Base-by-base conservation (phyloP, 2,797 vertebrate species). In the Philypnodon macrostomus region DNA sequence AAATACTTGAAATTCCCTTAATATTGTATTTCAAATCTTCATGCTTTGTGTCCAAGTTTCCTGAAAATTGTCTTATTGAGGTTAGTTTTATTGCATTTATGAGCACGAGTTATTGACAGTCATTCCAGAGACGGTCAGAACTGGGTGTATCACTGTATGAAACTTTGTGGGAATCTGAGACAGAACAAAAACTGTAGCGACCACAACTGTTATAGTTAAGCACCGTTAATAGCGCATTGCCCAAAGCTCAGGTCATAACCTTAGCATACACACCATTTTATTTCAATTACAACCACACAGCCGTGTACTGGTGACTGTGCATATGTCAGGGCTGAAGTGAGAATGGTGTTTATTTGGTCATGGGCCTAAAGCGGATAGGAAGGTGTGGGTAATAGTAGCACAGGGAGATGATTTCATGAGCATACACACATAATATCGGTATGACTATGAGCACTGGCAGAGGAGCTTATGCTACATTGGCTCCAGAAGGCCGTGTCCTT, bases 401-500 rank as follows among this genome's bases (percentile, higher is more conserved):
- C 50, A 59, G 85, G 80, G 77, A 75, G 53, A 67, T 63, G 44
- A 76, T 64, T 58, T 72, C 64, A 58, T 31, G 32, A 66, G 58
- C 29, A 48, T 7, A 38, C 41, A 53, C 50, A 59, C 34, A 33
- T 26, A 17, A 30, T 37, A 18, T 17, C 42, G 34, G 35, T 54
- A 41, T 30, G 59, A 61, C 67, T 59, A n/a, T 13, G 18, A 7
- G 37, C 48, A 30, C 47, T 56, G 72, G 61, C 52, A 53, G 41
- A 51, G 51, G 21, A 58, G 50, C 71, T 82, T 83, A 89, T 80
- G 87, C 80, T 88, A 87, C 87, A 88, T 89, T 88, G 55, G 68
- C 40, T 26, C 68, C 53, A 37, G 67, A 60, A 74, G 26, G 76
- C 45, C 73, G 79, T 84, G 76, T 85, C 84, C 59, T 55, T 83